These are phyloP conservation scores for Anorthoa munda DNA, from an alignment of 2,888 invertebrate species.

Conservation along the genomic window DNA sequence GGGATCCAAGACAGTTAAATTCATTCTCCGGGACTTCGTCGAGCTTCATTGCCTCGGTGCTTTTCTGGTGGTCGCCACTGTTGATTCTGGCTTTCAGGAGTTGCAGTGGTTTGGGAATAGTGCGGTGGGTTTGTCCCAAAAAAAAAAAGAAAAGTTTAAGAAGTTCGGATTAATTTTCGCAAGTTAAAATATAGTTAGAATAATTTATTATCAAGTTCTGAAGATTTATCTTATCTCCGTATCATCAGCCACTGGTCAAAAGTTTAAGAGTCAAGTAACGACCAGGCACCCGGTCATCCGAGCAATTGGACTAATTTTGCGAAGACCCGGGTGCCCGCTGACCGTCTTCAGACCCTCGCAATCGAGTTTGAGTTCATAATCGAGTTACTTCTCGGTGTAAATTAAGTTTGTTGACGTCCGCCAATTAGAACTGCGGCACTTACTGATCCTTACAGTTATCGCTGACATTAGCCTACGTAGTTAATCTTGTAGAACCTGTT, in stretches of 20 bases:
- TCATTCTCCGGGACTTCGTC: no score
- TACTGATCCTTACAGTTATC: conserved; percentile 26
- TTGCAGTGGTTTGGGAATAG: no score
- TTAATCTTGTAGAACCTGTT: neutral
- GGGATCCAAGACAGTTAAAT: no score
- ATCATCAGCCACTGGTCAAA: neutral
- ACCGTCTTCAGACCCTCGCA: conserved; percentile 39
- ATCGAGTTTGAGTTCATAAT: conserved; percentile 52
- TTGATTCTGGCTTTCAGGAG: no score
- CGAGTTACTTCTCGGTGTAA: conserved; percentile 51
- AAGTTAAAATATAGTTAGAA: neutral
- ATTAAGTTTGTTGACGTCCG: conserved; percentile 55
- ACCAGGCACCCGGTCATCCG: conserved; percentile 19
- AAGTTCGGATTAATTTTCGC: conserved; percentile 1
- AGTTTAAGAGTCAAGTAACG: conserved; percentile 13
- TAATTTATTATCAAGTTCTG: conserved; percentile 9
- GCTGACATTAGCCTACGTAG: conserved; percentile 5
- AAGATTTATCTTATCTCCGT: neutral
- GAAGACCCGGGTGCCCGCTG: conserved; percentile 14
- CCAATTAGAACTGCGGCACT: conserved; percentile 40
- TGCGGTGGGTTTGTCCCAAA: no score
- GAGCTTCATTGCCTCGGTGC: no score
- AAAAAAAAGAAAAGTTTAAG: no score
- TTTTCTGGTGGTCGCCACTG: no score
- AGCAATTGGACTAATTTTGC: conserved; percentile 44